Evolutionary conservation across 2,113 vertebrate species (phyloP).

Genomic region (Oxygymnocypris stewartii): DNA sequence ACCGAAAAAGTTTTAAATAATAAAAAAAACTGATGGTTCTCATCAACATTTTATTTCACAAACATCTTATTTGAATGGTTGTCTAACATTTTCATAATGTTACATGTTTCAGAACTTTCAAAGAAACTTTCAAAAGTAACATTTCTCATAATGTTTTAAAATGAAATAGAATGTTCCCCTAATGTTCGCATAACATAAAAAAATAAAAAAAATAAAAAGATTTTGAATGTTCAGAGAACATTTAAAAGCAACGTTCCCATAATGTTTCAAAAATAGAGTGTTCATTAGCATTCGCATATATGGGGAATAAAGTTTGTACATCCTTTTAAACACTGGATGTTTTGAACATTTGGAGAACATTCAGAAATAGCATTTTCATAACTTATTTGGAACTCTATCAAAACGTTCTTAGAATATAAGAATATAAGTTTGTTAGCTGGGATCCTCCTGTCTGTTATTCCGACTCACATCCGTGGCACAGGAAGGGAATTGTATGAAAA

Average conservation of each 20-base stretch:
- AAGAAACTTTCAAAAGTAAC: too few species aligned
- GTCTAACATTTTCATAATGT: background rate
- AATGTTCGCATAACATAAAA: too few species aligned
- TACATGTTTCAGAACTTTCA: background rate
- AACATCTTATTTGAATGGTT: background rate
- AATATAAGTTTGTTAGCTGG: background rate
- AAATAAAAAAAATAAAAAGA: too few species aligned
- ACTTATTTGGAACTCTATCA: background rate
- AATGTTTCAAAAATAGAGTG: background rate
- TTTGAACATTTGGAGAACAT: background rate
- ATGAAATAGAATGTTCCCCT: too few species aligned
- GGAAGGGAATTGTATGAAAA: background rate
- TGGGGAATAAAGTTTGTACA: background rate
- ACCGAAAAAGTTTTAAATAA: too few species aligned
- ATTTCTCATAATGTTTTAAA: too few species aligned
- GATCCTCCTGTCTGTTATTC: background rate
- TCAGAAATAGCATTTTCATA: background rate
- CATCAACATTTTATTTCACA: too few species aligned
- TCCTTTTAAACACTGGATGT: background rate
- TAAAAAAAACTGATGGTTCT: too few species aligned
- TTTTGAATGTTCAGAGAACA: too few species aligned
- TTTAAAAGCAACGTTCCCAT: background rate
- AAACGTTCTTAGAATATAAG: background rate
- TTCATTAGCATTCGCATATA: background rate
- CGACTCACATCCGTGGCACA: background rate